Base-by-base conservation (phyloP, 2,797 vertebrate species). In the Melanotaenia pygmaea region DNA sequence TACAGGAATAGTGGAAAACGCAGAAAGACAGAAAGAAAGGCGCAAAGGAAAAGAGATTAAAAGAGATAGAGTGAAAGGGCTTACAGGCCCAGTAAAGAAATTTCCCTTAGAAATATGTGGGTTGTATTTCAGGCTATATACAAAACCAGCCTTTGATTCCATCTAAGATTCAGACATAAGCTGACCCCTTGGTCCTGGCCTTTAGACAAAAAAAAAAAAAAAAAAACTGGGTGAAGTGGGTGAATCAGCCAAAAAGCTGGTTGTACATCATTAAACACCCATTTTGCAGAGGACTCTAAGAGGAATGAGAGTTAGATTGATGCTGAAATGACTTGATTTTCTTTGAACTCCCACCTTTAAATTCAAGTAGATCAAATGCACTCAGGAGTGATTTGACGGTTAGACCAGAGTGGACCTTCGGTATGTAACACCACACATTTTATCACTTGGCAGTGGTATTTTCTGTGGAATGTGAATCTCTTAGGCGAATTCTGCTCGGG, bases 231-330 rank as follows among this genome's bases (percentile, higher is more conserved):
- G 30, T 30, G 62, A 82, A 87, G 74, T 62, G 58, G 66, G 30
- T 34, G 65, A 81, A 85, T 0, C 65, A 84, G 76, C 70, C 74
- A 82, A 74, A 54, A 84, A 76, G 67, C 71, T 70, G 81, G 79
- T 74, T 83, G 61, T 82, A 80, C 80, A 90, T 90, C 84, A 90
- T 92, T 91, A 91, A 90, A 92, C 72, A 79, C 78, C 76, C 84
- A 82, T 87, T 91, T 86, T 70, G 63, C 65, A 78, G 82, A 86
- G 62, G 60, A 80, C 70, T 84, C 77, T 37, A 45, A 74, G 76
- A 70, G 81, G 83, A 67, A 68, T 78, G 79, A 85, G 81, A 68
- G 51, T 67, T 53, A 73, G 67, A 80, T 61, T 61, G 79, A 77
- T 76, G 82, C 82, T 70, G 77, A 80, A 90, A 76, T 68, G 43